Base-by-base conservation (phyloP, 2,888 invertebrate species). In the Drosophila infuscata region DNA sequence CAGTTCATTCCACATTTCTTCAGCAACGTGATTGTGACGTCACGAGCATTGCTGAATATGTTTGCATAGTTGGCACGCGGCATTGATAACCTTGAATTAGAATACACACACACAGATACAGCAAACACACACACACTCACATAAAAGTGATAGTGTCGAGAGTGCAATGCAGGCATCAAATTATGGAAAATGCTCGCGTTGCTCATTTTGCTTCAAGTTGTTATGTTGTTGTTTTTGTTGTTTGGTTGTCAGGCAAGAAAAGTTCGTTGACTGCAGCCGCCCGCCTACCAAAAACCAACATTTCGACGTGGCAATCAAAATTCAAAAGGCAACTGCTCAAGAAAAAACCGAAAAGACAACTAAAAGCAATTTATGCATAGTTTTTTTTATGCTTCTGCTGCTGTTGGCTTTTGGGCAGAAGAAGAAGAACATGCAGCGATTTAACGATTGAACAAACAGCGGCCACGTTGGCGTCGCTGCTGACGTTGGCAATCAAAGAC, bases 391-490 rank as follows among this genome's bases (percentile, higher is more conserved):
- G 58, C 41, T 78, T 30, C 30, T 52, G n/a, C 38, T 64, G 30
- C 8, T 61, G 29, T 49, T 65, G 59, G 60, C 29, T 38, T 65
- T 73, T 68, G 43, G 54, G 17, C 15, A n/a, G n/a, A 41, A 25
- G 46, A 38, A 17, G 38, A n/a, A 56, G 51, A 53, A 41, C 59
- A 51, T 82, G 75, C 81, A 75, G 70, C 73, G 59, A 67, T 79
- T 78, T 46, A 66, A 60, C 73, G 60, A 68, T 76, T 79, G 46
- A 68, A 58, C 15, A 20, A 4, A 32, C 49, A 65, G 57, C 49
- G 70, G 86, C 86, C 86, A 86, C 86, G 89, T 84, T 89, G 84
- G 52, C 69, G 68, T 57, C 74, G 76, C 74, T 80, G 88, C 81
- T 84, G 86, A 89, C 85, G 86, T 87, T 81, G 86, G 69, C 81